Percentiles rank a stretch among this genome's conserved stretches.
Evolutionary conservation across 2,888 invertebrate species (phyloP).

Genomic region (Ormyrus labotus): DNA sequence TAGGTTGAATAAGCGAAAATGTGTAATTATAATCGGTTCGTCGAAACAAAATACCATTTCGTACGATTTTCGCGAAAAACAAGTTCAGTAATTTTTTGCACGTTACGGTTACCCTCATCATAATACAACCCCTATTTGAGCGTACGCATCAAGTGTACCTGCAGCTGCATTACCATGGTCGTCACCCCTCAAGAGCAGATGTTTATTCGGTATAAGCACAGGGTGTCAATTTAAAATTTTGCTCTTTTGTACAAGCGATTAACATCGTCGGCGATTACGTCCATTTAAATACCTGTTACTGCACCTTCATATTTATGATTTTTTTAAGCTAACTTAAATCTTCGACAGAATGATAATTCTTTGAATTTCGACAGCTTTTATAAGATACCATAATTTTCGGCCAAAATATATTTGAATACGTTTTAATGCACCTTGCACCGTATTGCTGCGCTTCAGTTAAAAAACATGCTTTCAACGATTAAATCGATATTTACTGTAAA

Average conservation of each 20-base stretch:
- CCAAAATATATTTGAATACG: no score
- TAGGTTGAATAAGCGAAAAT: no score
- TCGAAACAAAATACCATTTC: no score
- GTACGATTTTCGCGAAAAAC: no score
- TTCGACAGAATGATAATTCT: no score
- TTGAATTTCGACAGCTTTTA: no score
- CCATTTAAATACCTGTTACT: constrained; percentile 35
- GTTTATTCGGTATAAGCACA: not conserved
- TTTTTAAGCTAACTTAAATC: no score
- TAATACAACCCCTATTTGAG: constrained; percentile 35
- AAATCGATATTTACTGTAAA: not conserved
- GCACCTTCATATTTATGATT: no score
- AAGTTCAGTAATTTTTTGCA: not conserved
- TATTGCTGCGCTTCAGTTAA: not conserved
- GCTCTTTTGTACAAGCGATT: constrained; percentile 39
- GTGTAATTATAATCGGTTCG: no score
- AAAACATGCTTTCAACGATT: not conserved
- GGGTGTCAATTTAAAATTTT: constrained; percentile 43
- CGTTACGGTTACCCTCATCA: constrained; percentile 22
- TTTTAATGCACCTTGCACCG: no score
- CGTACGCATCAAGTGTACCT: constrained; percentile 47
- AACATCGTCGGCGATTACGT: not conserved
- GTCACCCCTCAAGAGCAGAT: constrained; percentile 47
- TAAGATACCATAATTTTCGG: no score
- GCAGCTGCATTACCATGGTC: constrained; percentile 27